Evolutionary conservation across 2,888 invertebrate species (phyloP), one percentile per base, ranked within the genome.

Genomic region (Drosophila anceps): DNA sequence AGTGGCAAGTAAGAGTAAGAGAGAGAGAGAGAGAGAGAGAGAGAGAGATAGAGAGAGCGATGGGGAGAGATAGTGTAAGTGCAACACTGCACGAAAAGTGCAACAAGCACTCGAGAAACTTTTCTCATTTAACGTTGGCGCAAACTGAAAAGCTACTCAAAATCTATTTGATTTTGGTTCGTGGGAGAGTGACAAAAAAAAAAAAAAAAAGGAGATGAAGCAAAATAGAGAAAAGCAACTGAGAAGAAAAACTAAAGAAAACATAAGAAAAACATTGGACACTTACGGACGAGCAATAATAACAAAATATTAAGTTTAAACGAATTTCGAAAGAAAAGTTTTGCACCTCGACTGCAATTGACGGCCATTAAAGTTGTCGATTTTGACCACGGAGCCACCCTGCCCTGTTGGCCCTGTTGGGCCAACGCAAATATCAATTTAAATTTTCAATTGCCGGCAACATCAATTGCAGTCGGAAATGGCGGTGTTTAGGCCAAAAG

Each of bases 141-240:
- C 90, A 80, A 88, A 88, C 89, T 88, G 68, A 84, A 84, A 89
- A 89, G 84, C 84, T 89, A 81, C 89, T 88, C 85, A 82, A 88
- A 88, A 90, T 82, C 88, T 85, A 85, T 89, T 85, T 85, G 87
- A 89, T 73, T 81, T 74, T 57, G 18, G 48, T 58, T 67, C 51
- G 37, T 33, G 12, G 24, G 12, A n/a, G 20, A 20, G 37, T 48
- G 43, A 31, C 43, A 48, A 37, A 35, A 59, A 46, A 44, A 35
- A 18, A 24, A n/a, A 8, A 31, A 13, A 12, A 4, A 15, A 7
- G 13, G 27, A 27, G 9, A 18, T 7, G n/a, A n/a, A n/a, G n/a
- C n/a, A n/a, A 10, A 31, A 8, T 3, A 13, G 39, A 33, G 20
- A 20, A 24, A 24, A n/a, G n/a, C n/a, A 27, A 15, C 12, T 18